Evolutionary conservation across 2,888 invertebrate genomes (phyloP).

Genomic region (Caenorhabditis sp.): DNA sequence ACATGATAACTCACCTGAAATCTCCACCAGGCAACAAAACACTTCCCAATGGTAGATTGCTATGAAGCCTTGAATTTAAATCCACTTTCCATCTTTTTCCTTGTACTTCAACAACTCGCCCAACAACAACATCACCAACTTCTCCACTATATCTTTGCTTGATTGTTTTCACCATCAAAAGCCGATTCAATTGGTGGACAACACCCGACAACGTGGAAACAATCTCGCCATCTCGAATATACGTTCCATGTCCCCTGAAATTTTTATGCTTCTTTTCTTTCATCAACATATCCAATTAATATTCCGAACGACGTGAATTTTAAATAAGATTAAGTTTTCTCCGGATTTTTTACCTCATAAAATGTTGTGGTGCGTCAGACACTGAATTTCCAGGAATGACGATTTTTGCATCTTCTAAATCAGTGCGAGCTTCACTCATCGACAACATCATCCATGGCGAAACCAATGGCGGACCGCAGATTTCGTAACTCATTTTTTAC

Average conservation of each 20-base stretch:
- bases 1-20: slow-evolving; percentile 72
- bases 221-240: slow-evolving; percentile 78
- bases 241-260: slow-evolving; percentile 93
- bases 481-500: slow-evolving; percentile 19
- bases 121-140: slow-evolving; percentile 95
- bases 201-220: slow-evolving; percentile 93
- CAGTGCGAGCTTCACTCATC: slow-evolving; percentile 28
- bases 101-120: slow-evolving; percentile 90
- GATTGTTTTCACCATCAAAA: slow-evolving; percentile 88
- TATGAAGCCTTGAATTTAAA: slow-evolving; percentile 86
- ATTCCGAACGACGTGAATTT: not conserved
- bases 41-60: slow-evolving; percentile 85
- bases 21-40: slow-evolving; percentile 96
- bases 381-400: slow-evolving; percentile 51
- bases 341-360: slow-evolving; percentile 40
- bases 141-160: slow-evolving; percentile 83
- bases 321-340: not conserved
- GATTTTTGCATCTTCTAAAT: slow-evolving; percentile 37
- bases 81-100: slow-evolving; percentile 73
- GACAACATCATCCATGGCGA: slow-evolving; percentile 44
- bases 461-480: slow-evolving; percentile 34
- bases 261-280: not conserved
- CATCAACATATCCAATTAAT: too few species aligned
- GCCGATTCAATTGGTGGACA: slow-evolving; percentile 90
- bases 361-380: slow-evolving; percentile 43